A percentile compares a stretch with the other conserved stretches of the same genome.
phyloP scores from a whole-genome alignment of 2,113 vertebrate species.

The Oryzias melastigma region DNA sequence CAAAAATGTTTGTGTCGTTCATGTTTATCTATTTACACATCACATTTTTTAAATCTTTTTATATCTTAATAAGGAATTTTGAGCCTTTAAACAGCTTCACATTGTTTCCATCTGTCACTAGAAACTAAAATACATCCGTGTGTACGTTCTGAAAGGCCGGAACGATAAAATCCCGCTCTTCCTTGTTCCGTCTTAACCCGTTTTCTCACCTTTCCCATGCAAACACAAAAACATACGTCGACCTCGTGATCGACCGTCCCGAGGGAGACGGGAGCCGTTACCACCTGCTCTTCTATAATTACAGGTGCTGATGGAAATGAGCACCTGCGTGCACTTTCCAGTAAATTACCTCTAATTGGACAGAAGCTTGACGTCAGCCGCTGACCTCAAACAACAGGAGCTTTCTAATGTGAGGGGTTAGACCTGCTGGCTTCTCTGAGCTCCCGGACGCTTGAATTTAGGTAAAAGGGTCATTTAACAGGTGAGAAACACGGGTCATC shows the following conservation, averaged over 20 bases:
- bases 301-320: constrained; percentile 64
- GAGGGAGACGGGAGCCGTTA: constrained; percentile 47
- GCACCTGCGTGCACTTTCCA: constrained; percentile 50
- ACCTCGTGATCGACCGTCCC: constrained; percentile 24
- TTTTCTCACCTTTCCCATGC: constrained; percentile 5
- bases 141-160: background rate
- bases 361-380: constrained; percentile 54
- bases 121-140: no score
- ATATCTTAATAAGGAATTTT: no score
- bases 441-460: constrained; percentile 27
- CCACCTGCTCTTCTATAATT: constrained; percentile 58
- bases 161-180: background rate
- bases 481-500: constrained; percentile 11
- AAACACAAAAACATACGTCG: constrained; percentile 26
- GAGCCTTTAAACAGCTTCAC: no score
- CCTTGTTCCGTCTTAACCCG: background rate
- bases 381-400: constrained; percentile 59
- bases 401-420: constrained; percentile 51
- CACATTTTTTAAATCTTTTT: no score
- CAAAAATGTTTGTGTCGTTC: no score
- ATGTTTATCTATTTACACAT: no score
- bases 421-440: constrained; percentile 50
- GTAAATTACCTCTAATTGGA: constrained; percentile 70
- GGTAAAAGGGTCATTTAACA: constrained; percentile 8
- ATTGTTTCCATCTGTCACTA: background rate